A percentile compares a stretch with the other conserved stretches of the same genome.
These are phyloP conservation scores for Anthrax anthrax DNA, from an alignment of 2,888 invertebrate genomes.

Conservation along the genomic window DNA sequence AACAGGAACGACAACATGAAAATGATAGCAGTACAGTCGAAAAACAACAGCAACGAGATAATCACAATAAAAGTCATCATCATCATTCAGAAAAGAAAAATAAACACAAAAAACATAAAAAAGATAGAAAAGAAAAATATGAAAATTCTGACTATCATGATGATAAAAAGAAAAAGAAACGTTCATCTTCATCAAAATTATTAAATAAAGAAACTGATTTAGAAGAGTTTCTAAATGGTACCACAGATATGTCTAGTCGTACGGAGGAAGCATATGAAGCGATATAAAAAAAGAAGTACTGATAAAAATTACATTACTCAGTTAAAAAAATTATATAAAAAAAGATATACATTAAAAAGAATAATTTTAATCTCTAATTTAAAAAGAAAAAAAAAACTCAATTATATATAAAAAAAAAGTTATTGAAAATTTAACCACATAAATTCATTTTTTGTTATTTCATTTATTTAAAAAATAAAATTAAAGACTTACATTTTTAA, in stretches of 20 bases:
- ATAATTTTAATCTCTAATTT: too few species aligned
- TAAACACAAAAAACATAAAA: conserved; percentile 25
- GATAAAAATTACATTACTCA: too few species aligned
- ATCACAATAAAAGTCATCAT: not conserved
- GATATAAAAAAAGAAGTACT: conserved; percentile 33
- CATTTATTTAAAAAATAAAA: too few species aligned
- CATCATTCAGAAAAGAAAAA: not conserved
- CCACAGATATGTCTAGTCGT: conserved; percentile 35
- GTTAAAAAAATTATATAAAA: too few species aligned
- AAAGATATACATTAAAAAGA: too few species aligned
- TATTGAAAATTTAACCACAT: too few species aligned
- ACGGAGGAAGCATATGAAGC: conserved; percentile 45
- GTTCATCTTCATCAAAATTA: conserved; percentile 17
- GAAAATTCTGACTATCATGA: conserved; percentile 14
- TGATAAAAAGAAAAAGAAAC: conserved; percentile 32
- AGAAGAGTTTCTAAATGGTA: conserved; percentile 46
- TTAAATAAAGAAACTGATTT: conserved; percentile 36
- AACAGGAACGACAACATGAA: not conserved
- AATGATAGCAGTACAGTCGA: not conserved
- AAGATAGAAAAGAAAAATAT: conserved; percentile 35
- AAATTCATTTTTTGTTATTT: too few species aligned
- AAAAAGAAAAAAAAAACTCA: too few species aligned
- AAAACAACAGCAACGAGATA: not conserved
- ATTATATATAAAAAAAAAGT: too few species aligned
- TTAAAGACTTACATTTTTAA: too few species aligned